Conservation (phyloP, 2,797 vertebrate genomes). For the Sphenodon punctatus region DNA sequence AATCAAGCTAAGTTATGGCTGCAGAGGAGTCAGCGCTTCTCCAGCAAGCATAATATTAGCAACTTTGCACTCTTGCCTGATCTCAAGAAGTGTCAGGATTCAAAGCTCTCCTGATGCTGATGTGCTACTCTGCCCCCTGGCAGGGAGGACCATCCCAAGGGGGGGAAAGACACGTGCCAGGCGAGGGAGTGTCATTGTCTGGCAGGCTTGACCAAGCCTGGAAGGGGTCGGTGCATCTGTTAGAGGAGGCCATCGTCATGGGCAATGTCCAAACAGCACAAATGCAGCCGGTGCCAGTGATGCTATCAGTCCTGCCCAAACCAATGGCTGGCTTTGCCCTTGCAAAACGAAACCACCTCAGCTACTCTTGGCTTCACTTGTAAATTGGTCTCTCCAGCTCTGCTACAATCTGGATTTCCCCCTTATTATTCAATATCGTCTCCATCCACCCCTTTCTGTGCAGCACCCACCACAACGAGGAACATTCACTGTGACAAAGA, state of each 20-base stretch:
- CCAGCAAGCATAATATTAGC: background rate
- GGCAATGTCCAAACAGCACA: too few relatives aligned
- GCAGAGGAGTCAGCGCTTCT: background rate
- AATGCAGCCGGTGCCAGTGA: background rate
- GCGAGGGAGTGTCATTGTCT: background rate
- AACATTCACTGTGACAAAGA: too few relatives aligned
- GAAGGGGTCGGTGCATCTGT: background rate
- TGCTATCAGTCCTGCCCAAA: too few relatives aligned
- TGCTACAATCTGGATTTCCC: too few relatives aligned
- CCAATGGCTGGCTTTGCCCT: background rate
- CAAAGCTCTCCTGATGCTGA: accelerated
- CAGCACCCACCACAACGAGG: too few relatives aligned
- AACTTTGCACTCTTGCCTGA: background rate
- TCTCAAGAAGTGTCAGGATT: background rate
- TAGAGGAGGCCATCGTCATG: background rate
- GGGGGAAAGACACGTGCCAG: background rate
- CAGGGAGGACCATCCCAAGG: background rate
- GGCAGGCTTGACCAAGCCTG: background rate
- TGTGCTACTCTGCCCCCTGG: background rate
- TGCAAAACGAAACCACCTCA: background rate
- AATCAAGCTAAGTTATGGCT: background rate
- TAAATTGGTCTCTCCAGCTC: too few relatives aligned
- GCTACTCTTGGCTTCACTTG: too few relatives aligned
- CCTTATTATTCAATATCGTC: too few relatives aligned
- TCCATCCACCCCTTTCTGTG: too few relatives aligned